Base-by-base conservation (phyloP, 1,140 invertebrate genomes). In the Tyrophagus putrescentiae region DNA sequence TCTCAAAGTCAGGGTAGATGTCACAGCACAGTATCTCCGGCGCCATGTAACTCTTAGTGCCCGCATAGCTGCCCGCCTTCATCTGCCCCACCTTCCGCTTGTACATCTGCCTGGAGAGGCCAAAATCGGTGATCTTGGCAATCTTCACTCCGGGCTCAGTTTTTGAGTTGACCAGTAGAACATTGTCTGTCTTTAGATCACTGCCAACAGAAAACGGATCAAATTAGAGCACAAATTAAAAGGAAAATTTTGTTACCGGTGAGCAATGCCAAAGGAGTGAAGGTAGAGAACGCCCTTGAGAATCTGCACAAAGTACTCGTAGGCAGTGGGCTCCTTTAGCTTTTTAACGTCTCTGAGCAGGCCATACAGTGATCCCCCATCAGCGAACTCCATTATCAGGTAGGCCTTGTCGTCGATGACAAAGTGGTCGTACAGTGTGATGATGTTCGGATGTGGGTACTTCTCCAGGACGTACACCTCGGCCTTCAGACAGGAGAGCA, bases 21-120 rank as follows among this genome's bases (percentile, higher is more conserved):
- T 48, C 45, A 7, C 23, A 21, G 7, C 7, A 7, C 18, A 69
- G 45, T 33, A 70, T 65, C 53, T 69, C 68, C 0, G 67, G 68
- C 3, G 68, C 67, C 2, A 68, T 68, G 44, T 69, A 69, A 1
- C 67, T 9, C 7, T n/a, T 28, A 7, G 53, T 39, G 21, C 53
- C 53, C 31, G 28, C 23, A 42, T 39, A 56, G 11, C 28, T 56
- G 7, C 32, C 32, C 25, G 53, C 7, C 23, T 39, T 39, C 6
- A 39, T 56, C 6, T n/a, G 53, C 16, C 53, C 53, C 31, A 25
- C 45, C n/a, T 18, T 59, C 23, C 23, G 25, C 18, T 23, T 6
- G 23, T 21, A 21, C 56, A n/a, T 29, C 18, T 7, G 21, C 7
- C 13, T 7, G 13, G 45, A 48, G 7, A 48, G 18, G 31, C 45